phyloP scores from a whole-genome alignment of 2,888 invertebrate genomes.

The Drosophila hamatofila region DNA sequence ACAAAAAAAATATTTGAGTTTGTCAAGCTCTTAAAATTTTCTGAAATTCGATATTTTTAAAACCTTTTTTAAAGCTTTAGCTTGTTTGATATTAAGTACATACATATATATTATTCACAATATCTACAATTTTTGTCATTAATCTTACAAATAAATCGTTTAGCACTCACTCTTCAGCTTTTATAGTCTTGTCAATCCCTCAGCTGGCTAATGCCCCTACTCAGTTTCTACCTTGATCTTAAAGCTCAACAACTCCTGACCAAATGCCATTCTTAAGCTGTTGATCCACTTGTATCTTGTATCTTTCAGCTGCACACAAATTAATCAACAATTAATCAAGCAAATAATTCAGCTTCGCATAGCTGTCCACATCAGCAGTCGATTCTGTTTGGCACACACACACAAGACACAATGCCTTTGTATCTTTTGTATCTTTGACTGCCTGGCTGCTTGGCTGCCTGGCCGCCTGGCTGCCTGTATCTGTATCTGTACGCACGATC shows the following conservation, averaged over 20 bases:
- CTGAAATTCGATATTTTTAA: neutral
- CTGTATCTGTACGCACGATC: conserved; percentile 76
- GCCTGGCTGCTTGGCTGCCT: conserved; percentile 1
- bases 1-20: too few relatives aligned
- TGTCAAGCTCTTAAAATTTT: too few relatives aligned
- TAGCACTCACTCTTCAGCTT: neutral
- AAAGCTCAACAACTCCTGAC: neutral
- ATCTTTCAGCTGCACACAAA: conserved; percentile 32
- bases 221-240: conserved; percentile 14
- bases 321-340: conserved; percentile 68
- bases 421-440: conserved; percentile 7
- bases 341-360: conserved; percentile 30
- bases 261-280: conserved; percentile 25
- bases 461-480: conserved; percentile 12
- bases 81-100: too few relatives aligned
- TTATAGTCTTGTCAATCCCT: neutral
- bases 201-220: neutral
- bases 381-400: conserved; percentile 12
- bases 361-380: conserved; percentile 18
- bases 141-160: neutral
- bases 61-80: neutral
- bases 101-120: neutral
- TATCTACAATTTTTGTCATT: neutral
- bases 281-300: conserved; percentile 14
- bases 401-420: conserved; percentile 43